Base-by-base conservation (phyloP, 1,140 invertebrate species). In the Latrodectus geometricus region DNA sequence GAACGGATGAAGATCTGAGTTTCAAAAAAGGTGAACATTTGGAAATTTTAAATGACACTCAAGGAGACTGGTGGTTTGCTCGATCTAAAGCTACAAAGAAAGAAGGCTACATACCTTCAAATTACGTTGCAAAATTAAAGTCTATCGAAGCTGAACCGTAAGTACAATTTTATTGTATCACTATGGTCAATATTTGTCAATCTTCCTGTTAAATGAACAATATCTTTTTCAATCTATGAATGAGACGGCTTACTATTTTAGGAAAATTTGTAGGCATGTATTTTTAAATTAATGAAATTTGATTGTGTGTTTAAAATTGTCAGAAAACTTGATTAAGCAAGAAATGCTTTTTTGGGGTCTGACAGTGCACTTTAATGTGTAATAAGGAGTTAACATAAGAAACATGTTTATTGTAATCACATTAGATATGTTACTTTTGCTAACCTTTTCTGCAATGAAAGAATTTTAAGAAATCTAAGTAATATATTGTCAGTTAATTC, bases 61-160 rank as follows among this genome's bases (percentile, higher is more conserved):
- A 98, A 92, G 98, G 98, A 77, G 98, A 99, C 91, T 99, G 99
- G 98, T 99, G 98, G 98, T 94, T 98, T 90, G 98, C 98, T 72
- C 94, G 96, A 90, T 98, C 97, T 92, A 97, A 98, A 93, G 94
- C 96, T 89, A 97, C 97, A 61, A 95, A 95, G 91, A 95, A 97
- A 91, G 97, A 99, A 92, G 99, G 99, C 77, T 99, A 99, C 92
- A 99, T 99, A 92, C 99, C 99, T 89, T 99, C 97, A 79, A 99
- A 99, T 92, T 99, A 99, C 94, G 98, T 99, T 88, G 98, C 98
- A 89, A 98, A 98, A 92, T 92, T 99, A 90, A 98, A 99, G 92
- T 99, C 97, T 88, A 98, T 99, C 90, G 98, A 99, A 93, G 98
- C 98, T 89, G 98, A 99, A 94, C 97, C 98, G 97, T 99, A 95